Base-by-base conservation (phyloP, 1,140 invertebrate species). In the Eulimnadia texana region DNA sequence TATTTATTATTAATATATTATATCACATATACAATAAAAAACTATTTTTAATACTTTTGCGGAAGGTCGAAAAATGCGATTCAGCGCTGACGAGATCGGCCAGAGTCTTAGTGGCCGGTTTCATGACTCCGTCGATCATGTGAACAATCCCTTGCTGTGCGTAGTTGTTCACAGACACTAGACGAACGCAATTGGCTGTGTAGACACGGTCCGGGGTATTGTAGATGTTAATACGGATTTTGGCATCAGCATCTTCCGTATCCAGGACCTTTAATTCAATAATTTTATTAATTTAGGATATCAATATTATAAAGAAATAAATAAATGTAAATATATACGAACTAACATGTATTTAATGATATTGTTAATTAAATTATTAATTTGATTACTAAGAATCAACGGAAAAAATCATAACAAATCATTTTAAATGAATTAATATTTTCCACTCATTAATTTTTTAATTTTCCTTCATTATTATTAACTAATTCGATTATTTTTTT, bases 141-240 rank as follows among this genome's bases (percentile, higher is more conserved):
- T 82, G 80, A 3, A 81, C 71, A 23, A 81, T 72, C 2, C 78
- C 78, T 64, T 79, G 79, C 2, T 68, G 72, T 1, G 77, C 76
- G 61, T 72, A 66, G 61, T 76, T 74, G 67, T 80, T 64, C 63
- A 61, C 28, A 0, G 66, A 67, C 20, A 64, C 70, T 10, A 76
- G 50, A 42, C 69, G 72, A 33, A 77, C 75, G 67, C 79, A 81
- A 65, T 81, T 81, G 19, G 75, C 77, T 13, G 79, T 79, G 52
- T 73, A 65, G 68, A 73, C 59, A 65, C 72, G 69, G 58, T 75
- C 67, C 64, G 73, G 70, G 66, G 71, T 66, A 51, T 68, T 66
- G 13, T 81, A 84, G 33, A 77, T 75, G 67, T 84, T 84, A 64
- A 83, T 77, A 53, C 81, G 73, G 58, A 82, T 78, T 42, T 72